These are phyloP conservation scores for Drosophila birchii DNA, from an alignment of 2,888 invertebrate genomes.

Conservation along the genomic window DNA sequence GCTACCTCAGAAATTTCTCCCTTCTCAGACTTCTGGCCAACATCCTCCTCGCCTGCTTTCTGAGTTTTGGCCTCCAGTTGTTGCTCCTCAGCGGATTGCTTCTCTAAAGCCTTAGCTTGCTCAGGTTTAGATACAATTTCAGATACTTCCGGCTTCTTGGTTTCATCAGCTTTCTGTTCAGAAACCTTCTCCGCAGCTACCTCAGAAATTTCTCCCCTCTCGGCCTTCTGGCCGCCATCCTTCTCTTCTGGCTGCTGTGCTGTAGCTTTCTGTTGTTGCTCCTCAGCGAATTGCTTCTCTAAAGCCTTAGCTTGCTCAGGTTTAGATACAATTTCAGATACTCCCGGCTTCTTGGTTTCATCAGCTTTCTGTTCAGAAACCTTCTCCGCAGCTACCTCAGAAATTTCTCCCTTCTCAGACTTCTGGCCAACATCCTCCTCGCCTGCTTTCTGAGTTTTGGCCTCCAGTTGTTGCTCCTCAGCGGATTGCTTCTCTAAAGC, in stretches of 20 bases:
- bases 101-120: conserved; percentile 7
- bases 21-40: conserved; percentile 4
- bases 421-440: conserved; percentile 2
- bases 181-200: conserved; percentile 7
- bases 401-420: conserved; percentile 14
- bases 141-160: not conserved
- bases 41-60: conserved; percentile 2
- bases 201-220: conserved; percentile 20
- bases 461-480: conserved; percentile 24
- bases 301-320: conserved; percentile 9
- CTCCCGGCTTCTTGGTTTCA: conserved; percentile 1
- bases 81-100: not conserved
- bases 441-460: conserved; percentile 30
- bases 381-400: conserved; percentile 47
- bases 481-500: conserved; percentile 2
- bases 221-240: not conserved
- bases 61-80: not conserved
- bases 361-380: conserved; percentile 37
- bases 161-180: conserved; percentile 24
- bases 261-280: conserved; percentile 2
- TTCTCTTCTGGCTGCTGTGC: not conserved
- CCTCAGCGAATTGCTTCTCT: conserved; percentile 11
- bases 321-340: conserved; percentile 6
- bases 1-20: conserved; percentile 23
- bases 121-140: not conserved